Conservation (phyloP, 2,888 invertebrate genomes). For the Spilosoma lubricipeda region DNA sequence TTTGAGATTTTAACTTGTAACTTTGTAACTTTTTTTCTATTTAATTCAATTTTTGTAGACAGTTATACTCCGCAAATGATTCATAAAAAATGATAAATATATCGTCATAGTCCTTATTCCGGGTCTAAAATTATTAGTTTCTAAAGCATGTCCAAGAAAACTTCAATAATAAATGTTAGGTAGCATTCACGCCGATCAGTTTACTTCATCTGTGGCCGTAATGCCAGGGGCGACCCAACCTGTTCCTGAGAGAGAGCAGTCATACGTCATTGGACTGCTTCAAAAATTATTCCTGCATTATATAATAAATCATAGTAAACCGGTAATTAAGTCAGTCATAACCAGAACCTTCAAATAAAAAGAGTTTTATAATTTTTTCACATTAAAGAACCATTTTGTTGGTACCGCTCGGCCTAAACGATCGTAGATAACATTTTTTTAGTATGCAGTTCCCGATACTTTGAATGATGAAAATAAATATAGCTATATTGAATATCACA, state of each 20-base stretch:
- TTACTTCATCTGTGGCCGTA: constrained; percentile 58
- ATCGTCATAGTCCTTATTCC: neutral
- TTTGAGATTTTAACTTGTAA: too few relatives aligned
- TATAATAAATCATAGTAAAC: constrained; percentile 86
- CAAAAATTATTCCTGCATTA: constrained; percentile 83
- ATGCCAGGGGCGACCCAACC: constrained; percentile 80
- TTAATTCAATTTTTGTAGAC: neutral
- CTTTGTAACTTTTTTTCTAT: too few relatives aligned
- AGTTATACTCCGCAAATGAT: too few relatives aligned
- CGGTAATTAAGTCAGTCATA: constrained; percentile 85
- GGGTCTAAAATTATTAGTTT: neutral
- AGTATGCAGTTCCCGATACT: constrained; percentile 51
- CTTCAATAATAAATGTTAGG: neutral
- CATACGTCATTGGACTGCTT: constrained; percentile 82
- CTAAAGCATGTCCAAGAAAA: neutral
- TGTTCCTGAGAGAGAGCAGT: constrained; percentile 75
- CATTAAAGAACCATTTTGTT: constrained; percentile 82
- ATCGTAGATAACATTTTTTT: constrained; percentile 72
- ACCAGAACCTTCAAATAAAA: constrained; percentile 80
- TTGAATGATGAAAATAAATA: constrained; percentile 49
- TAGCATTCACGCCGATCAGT: constrained; percentile 5
- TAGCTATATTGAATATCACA: constrained; percentile 53
- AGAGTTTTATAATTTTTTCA: constrained; percentile 82
- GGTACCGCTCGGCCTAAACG: constrained; percentile 68
- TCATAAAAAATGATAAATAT: neutral